Evolutionary conservation across 2,888 invertebrate genomes (phyloP).

Genomic region (Protodeltote pygarga): DNA sequence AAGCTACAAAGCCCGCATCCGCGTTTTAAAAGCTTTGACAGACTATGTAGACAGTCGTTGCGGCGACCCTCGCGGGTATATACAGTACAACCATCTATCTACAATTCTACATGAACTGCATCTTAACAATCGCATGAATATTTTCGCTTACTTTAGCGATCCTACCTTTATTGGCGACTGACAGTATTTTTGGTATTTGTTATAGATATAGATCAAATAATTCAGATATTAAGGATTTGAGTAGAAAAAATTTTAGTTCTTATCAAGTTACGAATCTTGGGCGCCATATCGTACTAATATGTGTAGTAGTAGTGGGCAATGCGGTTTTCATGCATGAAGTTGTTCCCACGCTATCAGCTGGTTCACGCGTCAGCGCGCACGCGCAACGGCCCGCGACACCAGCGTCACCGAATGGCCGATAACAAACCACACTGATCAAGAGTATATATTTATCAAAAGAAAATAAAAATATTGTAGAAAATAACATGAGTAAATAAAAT

Average conservation of each 20-base stretch:
- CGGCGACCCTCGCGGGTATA: slow-evolving; percentile 38
- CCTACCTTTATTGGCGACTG: not conserved
- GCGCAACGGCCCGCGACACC: slow-evolving; percentile 65
- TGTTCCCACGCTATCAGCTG: slow-evolving; percentile 83
- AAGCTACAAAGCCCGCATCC: slow-evolving; percentile 71
- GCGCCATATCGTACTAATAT: slow-evolving; percentile 42
- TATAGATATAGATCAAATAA: not conserved
- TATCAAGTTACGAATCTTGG: slow-evolving; percentile 24
- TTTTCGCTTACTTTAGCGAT: not conserved
- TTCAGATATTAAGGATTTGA: too few relatives aligned
- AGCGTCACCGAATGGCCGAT: slow-evolving; percentile 56
- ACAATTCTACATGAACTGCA: too few relatives aligned
- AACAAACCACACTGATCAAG: slow-evolving; percentile 35
- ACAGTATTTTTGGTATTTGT: not conserved
- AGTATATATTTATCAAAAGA: slow-evolving; percentile 5
- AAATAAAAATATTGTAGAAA: slow-evolving; percentile 11
- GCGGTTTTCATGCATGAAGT: slow-evolving; percentile 62
- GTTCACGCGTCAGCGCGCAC: slow-evolving; percentile 74
- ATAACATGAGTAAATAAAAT: not conserved
- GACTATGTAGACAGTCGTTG: slow-evolving; percentile 45
- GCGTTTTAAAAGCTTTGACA: slow-evolving; percentile 71
- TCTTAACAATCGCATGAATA: not conserved
- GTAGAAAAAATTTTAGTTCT: slow-evolving; percentile 7
- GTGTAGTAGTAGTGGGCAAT: slow-evolving; percentile 23
- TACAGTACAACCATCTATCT: too few relatives aligned